Conservation (phyloP, 2,797 vertebrate species). For the Anolis apletophallus region DNA sequence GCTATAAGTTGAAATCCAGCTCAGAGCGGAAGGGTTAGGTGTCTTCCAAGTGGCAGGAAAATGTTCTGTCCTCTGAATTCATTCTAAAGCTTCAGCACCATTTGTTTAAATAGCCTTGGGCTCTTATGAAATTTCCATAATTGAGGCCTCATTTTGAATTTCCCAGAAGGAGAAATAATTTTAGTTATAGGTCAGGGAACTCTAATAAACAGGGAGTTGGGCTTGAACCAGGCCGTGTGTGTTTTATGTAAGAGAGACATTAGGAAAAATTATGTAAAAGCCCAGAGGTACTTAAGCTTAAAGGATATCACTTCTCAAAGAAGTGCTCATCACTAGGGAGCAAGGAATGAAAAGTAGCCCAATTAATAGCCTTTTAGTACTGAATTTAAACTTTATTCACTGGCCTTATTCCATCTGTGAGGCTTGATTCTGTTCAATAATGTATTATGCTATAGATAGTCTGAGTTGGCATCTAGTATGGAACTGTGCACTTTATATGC, state of each 20-base stretch:
- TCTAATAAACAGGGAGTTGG: slow-evolving; percentile 26
- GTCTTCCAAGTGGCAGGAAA: background rate
- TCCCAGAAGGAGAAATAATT: slow-evolving; percentile 69
- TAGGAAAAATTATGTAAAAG: slow-evolving; percentile 47
- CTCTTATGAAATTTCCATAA: slow-evolving; percentile 48
- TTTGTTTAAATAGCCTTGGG: slow-evolving; percentile 42
- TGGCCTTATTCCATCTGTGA: background rate
- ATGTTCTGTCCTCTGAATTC: rapidly evolving
- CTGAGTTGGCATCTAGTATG: background rate
- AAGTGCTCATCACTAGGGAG: slow-evolving; percentile 21
- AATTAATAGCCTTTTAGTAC: slow-evolving; percentile 25
- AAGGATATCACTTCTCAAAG: slow-evolving; percentile 7
- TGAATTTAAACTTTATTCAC: background rate
- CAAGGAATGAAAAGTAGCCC: background rate
- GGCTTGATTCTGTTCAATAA: background rate
- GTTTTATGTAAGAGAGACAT: slow-evolving; percentile 60
- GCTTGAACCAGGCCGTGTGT: slow-evolving; percentile 70
- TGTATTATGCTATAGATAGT: rapidly evolving
- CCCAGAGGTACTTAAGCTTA: background rate
- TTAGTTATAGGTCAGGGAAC: slow-evolving; percentile 74
- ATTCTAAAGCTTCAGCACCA: slow-evolving; percentile 5
- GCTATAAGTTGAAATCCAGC: background rate
- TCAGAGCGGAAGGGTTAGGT: background rate
- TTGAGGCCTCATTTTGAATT: slow-evolving; percentile 70
- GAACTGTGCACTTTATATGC: too few species aligned